These are phyloP conservation scores for Sylvia borin DNA, from an alignment of 2,797 vertebrate genomes.

Conservation along the genomic window DNA sequence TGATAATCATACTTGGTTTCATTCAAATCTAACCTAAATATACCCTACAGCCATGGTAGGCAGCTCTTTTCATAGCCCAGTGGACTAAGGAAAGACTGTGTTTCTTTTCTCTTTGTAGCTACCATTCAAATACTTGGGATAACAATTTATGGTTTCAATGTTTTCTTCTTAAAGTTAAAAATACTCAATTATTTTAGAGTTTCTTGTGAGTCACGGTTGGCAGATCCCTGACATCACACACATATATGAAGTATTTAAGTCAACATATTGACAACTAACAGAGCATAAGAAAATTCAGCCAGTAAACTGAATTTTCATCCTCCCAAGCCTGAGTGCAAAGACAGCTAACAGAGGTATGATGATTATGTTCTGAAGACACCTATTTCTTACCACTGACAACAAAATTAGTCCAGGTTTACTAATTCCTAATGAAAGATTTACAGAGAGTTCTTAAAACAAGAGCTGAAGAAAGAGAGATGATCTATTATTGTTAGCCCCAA, in stretches of 20 bases:
- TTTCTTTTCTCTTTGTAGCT: neutral
- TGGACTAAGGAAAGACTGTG: neutral
- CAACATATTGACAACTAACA: neutral
- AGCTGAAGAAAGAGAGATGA: neutral
- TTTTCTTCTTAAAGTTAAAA: neutral
- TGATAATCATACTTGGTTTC: neutral
- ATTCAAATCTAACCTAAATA: neutral
- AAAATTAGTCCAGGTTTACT: neutral
- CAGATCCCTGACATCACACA: neutral
- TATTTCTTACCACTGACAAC: neutral
- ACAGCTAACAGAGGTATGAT: neutral
- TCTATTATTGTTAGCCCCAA: neutral
- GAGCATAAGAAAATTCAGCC: neutral
- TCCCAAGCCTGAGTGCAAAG: neutral
- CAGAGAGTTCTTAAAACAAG: neutral
- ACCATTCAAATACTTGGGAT: neutral
- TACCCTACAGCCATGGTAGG: neutral
- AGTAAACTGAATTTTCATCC: neutral
- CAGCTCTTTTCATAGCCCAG: neutral
- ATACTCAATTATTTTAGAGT: neutral
- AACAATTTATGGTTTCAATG: neutral
- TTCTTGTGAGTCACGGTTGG: neutral
- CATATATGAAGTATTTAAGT: neutral
- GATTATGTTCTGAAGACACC: neutral
- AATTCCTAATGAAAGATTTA: neutral